Evolutionary conservation across 2,888 invertebrate species (phyloP).

Genomic region (Diarsia rubi): DNA sequence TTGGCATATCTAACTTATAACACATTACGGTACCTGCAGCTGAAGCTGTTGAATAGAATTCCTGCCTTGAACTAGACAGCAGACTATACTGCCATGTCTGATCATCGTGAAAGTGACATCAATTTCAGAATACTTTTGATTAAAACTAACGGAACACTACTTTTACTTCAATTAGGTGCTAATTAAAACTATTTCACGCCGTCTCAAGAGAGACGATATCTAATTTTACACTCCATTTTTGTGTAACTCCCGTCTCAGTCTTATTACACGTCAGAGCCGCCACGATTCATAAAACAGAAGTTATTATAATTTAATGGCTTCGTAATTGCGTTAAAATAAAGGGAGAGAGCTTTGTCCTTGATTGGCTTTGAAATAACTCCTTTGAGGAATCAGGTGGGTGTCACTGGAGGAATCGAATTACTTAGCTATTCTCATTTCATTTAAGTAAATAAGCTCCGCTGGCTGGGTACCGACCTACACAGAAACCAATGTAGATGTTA

Average conservation of each 20-base stretch:
- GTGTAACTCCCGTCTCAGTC: background rate
- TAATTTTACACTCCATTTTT: conserved; percentile 39
- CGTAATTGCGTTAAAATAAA: conserved; percentile 42
- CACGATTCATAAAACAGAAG: conserved; percentile 18
- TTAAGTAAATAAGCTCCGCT: background rate
- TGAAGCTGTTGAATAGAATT: background rate
- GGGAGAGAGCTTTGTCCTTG: conserved; percentile 22
- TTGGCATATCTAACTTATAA: background rate
- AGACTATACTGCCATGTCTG: background rate
- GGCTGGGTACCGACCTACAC: background rate
- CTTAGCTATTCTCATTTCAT: conserved; percentile 15
- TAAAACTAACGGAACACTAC: conserved; percentile 34
- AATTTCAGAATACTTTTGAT: conserved; percentile 18
- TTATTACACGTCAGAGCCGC: background rate
- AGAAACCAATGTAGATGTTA: background rate
- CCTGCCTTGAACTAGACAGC: background rate
- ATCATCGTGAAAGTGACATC: conserved; percentile 32
- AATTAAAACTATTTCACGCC: conserved; percentile 40
- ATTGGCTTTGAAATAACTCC: conserved; percentile 35
- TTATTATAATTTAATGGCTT: conserved; percentile 31
- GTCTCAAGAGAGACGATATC: conserved; percentile 18
- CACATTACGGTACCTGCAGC: background rate
- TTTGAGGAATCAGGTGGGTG: conserved; percentile 26
- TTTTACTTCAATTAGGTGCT: conserved; percentile 38
- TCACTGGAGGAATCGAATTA: conserved; percentile 30